Evolutionary conservation across 2,888 invertebrate genomes (phyloP), one percentile per base, ranked within the genome.

Genomic region (Cephus pulcher): DNA sequence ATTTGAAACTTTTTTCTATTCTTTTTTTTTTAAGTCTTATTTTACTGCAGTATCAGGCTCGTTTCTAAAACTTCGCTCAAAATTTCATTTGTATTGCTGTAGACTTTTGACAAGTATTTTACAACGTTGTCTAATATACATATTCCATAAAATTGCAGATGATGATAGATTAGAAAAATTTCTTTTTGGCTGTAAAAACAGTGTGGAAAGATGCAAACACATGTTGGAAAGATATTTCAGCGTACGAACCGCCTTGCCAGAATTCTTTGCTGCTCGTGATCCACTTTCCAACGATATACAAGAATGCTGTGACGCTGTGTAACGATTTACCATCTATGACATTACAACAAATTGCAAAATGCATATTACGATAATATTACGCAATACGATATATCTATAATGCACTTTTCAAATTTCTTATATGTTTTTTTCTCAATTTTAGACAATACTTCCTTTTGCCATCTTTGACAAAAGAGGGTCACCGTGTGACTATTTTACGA

Each of bases 101-200:
- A 40, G 23, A 23, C 6, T 40, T 40, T 40, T 4, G 23, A 15
- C 6, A 40, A 2, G 4, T 23, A 23, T 40, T 1, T 56, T 23
- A 23, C 9, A 9, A 56, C 56, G 23, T 2, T 9, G 23, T 23
- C 23, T 23, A 56, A 9, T 56, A 9, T 6, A 40, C 15, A 0
- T 56, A 34, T 32, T 33, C 6, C 9, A 23, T 33, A 33, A 23
- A 32, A 35, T 84, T 82, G 3, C 83, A 92, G 92, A 92, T 74
- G 90, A 92, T 30, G 82, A 77, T 6, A 89, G 89, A 80, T 81
- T 92, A 75, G 91, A 90, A 75, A 87, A 88, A 70, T 92, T 92
- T 80, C 84, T 92, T 34, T 91, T 90, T 75, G 90, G 92, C 4
- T 92, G 92, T 82, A 92, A 92, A 82, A 91, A 91, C 34, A 34